phyloP scores from a whole-genome alignment of 2,113 vertebrate genomes.

The Entosphenus tridentatus region DNA sequence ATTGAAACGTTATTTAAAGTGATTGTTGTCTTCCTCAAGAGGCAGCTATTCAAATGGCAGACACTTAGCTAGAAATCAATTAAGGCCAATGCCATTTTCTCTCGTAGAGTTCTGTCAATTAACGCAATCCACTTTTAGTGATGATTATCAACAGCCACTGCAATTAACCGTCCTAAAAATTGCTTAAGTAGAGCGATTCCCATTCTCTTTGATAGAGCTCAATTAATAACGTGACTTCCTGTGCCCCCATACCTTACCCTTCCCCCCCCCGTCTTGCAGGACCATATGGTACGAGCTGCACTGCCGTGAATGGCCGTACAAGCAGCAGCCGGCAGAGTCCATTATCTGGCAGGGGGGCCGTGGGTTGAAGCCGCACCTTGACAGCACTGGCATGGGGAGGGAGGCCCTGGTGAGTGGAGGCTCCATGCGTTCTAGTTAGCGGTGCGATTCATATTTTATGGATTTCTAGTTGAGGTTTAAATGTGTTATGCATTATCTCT shows the following conservation, averaged over 20 bases:
- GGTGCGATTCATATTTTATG: background rate
- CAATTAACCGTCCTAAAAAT: no score
- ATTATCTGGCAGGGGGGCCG: slow-evolving; percentile 93
- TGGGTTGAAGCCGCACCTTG: slow-evolving; percentile 86
- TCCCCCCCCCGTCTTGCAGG: slow-evolving; percentile 22
- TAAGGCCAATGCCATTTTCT: no score
- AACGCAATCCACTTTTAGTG: no score
- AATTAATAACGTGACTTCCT: background rate
- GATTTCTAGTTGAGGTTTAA: no score
- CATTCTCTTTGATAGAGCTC: background rate
- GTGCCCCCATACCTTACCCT: background rate
- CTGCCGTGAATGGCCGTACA: slow-evolving; percentile 92
- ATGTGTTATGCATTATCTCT: no score
- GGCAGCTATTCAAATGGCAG: no score
- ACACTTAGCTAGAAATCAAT: no score
- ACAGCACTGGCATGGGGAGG: slow-evolving; percentile 86
- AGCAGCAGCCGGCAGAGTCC: slow-evolving; percentile 81
- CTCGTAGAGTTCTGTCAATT: no score
- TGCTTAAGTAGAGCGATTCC: no score
- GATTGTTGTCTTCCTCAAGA: no score
- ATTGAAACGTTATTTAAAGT: no score
- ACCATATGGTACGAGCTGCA: slow-evolving; percentile 97
- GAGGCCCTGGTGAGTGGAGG: slow-evolving; percentile 63
- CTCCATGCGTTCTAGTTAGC: background rate
- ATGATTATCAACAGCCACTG: no score